Base-by-base conservation (phyloP, 1,140 invertebrate genomes). In the Calephelis virginiensis region DNA sequence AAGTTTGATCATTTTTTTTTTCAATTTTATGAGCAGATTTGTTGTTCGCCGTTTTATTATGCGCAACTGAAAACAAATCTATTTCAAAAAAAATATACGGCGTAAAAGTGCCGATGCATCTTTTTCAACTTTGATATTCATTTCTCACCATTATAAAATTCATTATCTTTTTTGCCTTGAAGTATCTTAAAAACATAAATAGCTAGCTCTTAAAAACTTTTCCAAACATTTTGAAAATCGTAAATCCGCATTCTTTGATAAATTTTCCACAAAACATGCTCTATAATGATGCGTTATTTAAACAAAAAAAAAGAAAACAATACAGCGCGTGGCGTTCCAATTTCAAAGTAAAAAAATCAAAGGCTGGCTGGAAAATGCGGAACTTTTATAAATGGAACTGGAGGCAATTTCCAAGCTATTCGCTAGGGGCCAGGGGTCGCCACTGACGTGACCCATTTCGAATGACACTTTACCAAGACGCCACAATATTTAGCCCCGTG, bases 401-500 rank as follows among this genome's bases (percentile, higher is more conserved):
- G 53, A 59, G 53, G 53, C 53, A 59, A 59, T 59, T 59, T 59
- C 28, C 53, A 59, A 59, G 53, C 53, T 59, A 59, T 59, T 59
- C 53, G 28, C 53, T 59, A 12, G 53, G 53, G 53, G 53, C 53
- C 28, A 59, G 53, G 53, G 53, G 53, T 59, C 53, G 53, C 53
- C 53, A 59, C 10, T 59, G 53, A 59, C 53, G 53, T 59, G 53
- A 59, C 53, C 53, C 28, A 59, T 59, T 59, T 56, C 17, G 50
- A 37, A 56, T 56, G 50, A 56, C 50, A 56, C 50, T 59, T 59
- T 59, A 37, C 37, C 17, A 59, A 59, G 53, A 59, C 53, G 53
- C 28, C 53, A 59, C 28, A 59, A 59, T 37, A 59, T 59, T 64
- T 68, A 49, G 62, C 61, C 59, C 45, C 47, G 67, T 48, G 67